These are phyloP conservation scores for Siderastrea siderea DNA, from an alignment of 92 coral and sea anemone genomes.

Conservation along the genomic window DNA sequence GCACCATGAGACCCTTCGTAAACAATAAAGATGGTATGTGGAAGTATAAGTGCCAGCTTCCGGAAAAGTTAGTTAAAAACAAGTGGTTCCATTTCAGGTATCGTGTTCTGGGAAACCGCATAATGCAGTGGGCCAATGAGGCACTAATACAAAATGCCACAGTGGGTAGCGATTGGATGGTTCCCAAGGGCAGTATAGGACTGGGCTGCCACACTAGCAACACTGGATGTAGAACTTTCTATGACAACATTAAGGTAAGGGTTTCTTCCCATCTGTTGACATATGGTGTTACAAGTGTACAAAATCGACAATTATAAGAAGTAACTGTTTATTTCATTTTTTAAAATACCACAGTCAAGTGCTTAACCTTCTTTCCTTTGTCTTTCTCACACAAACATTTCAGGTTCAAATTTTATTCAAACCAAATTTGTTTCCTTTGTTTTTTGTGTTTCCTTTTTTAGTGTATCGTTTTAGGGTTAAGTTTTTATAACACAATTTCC, in stretches of 20 bases:
- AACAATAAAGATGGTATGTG: constrained; percentile 70
- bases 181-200: constrained; percentile 74
- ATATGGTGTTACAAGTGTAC: too few relatives aligned
- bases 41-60: constrained; percentile 68
- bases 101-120: constrained; percentile 65
- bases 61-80: constrained; percentile 47
- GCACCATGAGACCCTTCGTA: constrained; percentile 84
- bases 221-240: constrained; percentile 75
- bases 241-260: constrained; percentile 82
- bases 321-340: too few relatives aligned
- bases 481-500: too few relatives aligned
- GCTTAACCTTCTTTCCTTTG: too few relatives aligned
- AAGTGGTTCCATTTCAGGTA: constrained; percentile 82
- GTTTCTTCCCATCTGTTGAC: background rate
- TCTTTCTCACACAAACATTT: too few relatives aligned
- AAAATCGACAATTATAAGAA: too few relatives aligned
- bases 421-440: too few relatives aligned
- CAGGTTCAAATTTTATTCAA: too few relatives aligned
- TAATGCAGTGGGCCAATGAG: constrained; percentile 82
- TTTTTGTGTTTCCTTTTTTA: too few relatives aligned
- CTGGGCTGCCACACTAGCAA: constrained; percentile 74
- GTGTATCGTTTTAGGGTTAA: too few relatives aligned
- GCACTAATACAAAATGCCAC: constrained; percentile 63
- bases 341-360: too few relatives aligned
- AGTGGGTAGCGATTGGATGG: constrained; percentile 74